Conservation (phyloP, 2,113 vertebrate genomes). For the Edolisoma coerulescens region DNA sequence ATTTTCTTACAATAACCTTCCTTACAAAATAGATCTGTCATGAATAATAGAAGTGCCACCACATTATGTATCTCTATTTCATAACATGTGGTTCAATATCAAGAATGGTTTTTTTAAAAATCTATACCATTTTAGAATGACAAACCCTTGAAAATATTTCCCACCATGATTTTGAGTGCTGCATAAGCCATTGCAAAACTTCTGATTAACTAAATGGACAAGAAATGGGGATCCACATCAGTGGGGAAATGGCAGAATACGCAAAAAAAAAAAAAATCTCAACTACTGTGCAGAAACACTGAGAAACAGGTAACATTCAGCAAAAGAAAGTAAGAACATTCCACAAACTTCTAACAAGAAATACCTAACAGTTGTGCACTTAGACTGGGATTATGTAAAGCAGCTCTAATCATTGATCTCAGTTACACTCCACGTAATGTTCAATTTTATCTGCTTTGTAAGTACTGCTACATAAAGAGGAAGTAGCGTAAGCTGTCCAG, state of each 20-base stretch:
- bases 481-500: neutral
- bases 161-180: neutral
- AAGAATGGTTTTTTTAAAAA: conserved; percentile 33
- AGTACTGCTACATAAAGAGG: neutral
- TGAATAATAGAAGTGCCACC: conserved; percentile 26
- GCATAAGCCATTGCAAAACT: neutral
- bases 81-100: conserved; percentile 9
- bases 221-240: neutral
- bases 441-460: neutral
- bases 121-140: neutral
- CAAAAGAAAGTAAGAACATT: neutral
- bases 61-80: conserved; percentile 48
- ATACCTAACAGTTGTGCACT: neutral
- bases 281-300: neutral
- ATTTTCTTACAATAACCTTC: conserved; percentile 56
- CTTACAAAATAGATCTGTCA: conserved; percentile 62
- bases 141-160: neutral
- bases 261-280: neutral
- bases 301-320: neutral
- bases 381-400: conserved; percentile 2
- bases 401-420: neutral
- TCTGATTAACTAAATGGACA: neutral
- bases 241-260: neutral
- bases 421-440: neutral
- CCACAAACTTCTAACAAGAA: neutral